Base-by-base conservation (phyloP, 2,797 vertebrate species). In the Tapirus indicus region DNA sequence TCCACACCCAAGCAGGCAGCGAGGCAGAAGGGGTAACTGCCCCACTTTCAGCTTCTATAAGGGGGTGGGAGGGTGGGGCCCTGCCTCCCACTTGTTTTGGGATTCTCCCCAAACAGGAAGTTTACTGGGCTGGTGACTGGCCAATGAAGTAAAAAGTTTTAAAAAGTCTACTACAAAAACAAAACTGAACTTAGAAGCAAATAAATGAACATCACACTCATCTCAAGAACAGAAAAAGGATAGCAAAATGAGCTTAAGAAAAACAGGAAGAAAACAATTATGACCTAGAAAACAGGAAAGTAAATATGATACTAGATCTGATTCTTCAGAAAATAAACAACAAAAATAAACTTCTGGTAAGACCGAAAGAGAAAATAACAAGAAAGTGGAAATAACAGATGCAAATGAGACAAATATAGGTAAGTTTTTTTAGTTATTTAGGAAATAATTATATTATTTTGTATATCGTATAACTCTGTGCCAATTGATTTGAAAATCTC, bases 41-140 rank as follows among this genome's bases (percentile, higher is more conserved):
- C 32, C 35, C 32, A 4, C 23, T 38, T 18, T n/a, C 13, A 16
- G 49, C 32, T 8, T 77, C 41, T 62, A 0, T 16, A 27, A 20
- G 1, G 1, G 32, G 5, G 12, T 8, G 1, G 71, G 14, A 29
- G 29, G 35, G 6, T 3, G 52, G 35, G 44, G 18, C 47, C 35
- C 68, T 58, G 32, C 49, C 16, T 90, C 64, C 38, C 9, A 5
- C 35, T 64, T 96, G 47, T 72, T 91, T 79, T 60, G 25, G 35
- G 49, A 62, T 47, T 68, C 49, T 93, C 35, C 64, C 27, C 77
- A 47, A 68, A 91, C 82, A 74, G 56, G 86, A 96, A 95, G 56
- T 88, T 80, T 85, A 58, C 66, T 56, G 85, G 74, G 38, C 44
- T 89, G 66, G 54, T 52, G 18, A 54, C 64, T 58, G 54, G 27